phyloP scores from a whole-genome alignment of 2,113 vertebrate species.

The Macrotus californicus region DNA sequence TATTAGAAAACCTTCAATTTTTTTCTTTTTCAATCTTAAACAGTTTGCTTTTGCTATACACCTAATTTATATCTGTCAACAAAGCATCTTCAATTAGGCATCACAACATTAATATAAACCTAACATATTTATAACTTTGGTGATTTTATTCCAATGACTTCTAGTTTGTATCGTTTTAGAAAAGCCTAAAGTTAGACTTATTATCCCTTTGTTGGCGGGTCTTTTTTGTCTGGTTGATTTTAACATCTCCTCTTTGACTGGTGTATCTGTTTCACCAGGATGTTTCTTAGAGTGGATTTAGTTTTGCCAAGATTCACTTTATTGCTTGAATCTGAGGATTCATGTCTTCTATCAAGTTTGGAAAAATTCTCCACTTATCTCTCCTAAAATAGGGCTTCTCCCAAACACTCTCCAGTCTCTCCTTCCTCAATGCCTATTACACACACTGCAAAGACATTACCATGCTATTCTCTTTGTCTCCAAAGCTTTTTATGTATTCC shows the following conservation, averaged over 20 bases:
- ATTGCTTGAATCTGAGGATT: background rate
- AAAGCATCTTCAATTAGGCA: background rate
- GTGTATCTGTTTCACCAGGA: background rate
- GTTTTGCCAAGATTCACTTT: background rate
- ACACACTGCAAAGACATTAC: too few relatives aligned
- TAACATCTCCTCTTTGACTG: background rate
- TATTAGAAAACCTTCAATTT: background rate
- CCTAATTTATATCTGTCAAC: background rate
- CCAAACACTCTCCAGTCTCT: too few relatives aligned
- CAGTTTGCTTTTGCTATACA: background rate
- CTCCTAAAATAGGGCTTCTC: too few relatives aligned
- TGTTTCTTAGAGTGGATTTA: background rate
- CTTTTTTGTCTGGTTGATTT: background rate
- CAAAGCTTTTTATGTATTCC: too few relatives aligned
- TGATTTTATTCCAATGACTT: background rate
- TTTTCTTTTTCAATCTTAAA: background rate
- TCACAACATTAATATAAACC: background rate
- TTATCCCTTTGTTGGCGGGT: background rate
- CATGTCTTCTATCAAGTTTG: background rate
- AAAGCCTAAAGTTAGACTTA: background rate
- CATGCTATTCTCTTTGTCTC: too few relatives aligned
- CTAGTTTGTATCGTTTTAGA: background rate
- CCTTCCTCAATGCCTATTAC: too few relatives aligned
- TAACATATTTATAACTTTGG: background rate
- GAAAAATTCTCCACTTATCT: too few relatives aligned